Evolutionary conservation across 1,140 invertebrate genomes (phyloP).

Genomic region (Bombyx mandarina): DNA sequence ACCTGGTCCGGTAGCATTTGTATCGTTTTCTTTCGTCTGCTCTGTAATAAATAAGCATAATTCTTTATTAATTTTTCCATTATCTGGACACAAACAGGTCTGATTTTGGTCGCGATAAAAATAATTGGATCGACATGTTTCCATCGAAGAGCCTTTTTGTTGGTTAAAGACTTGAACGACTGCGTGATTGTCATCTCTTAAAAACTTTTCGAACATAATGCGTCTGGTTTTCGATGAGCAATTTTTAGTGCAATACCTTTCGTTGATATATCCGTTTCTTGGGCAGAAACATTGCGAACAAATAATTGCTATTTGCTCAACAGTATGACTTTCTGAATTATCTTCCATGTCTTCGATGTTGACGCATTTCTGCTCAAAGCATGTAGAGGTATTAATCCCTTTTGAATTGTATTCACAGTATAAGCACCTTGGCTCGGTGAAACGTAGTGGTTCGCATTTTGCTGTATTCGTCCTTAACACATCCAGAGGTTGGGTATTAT

Average conservation of each 20-base stretch:
- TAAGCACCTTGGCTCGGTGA: constrained; percentile 40
- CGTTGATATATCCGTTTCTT: constrained; percentile 21
- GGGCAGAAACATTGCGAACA: constrained; percentile 54
- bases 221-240: constrained; percentile 42
- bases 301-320: constrained; percentile 38
- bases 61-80: constrained; percentile 27
- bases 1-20: neutral
- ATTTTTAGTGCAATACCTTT: constrained; percentile 37
- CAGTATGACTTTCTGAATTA: constrained; percentile 21
- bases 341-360: constrained; percentile 22
- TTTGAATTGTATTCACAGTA: constrained; percentile 43
- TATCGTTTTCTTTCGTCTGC: neutral
- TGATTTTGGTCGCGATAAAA: constrained; percentile 34
- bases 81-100: constrained; percentile 48
- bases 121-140: neutral
- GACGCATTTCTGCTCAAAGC: constrained; percentile 41
- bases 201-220: constrained; percentile 32
- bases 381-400: constrained; percentile 35
- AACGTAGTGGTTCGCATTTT: constrained; percentile 33
- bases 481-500: constrained; percentile 12
- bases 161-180: too few relatives aligned
- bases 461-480: constrained; percentile 17
- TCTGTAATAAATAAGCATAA: constrained; percentile 29
- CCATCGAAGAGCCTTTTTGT: too few relatives aligned
- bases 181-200: constrained; percentile 20